Evolutionary conservation across 2,113 vertebrate genomes (phyloP), one percentile per base, ranked within the genome.

Genomic region (Galeopterus variegatus): DNA sequence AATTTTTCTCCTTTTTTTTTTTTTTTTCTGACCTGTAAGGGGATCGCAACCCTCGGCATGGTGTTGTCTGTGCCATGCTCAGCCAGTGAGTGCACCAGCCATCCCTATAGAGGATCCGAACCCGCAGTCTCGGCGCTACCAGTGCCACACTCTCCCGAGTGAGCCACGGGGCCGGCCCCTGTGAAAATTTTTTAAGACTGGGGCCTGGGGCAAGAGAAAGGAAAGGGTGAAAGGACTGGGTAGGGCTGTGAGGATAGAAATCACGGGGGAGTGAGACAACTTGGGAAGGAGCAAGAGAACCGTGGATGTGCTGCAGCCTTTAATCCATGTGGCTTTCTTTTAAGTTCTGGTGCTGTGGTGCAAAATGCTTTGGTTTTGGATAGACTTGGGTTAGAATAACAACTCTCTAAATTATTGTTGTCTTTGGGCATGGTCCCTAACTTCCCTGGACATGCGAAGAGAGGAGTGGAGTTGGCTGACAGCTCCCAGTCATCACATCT

Each of bases 231-330:
- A 28, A 52, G 81, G 41, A 21, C 8, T 41, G n/a, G 33, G 31
- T 36, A 23, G 11, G 50, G 2, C 4, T 12, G 72, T 45, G 33
- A 75, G 48, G 62, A 2, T 28, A n/a, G 15, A 92, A 19, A 54
- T 23, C 15, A 2, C 3, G 15, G 26, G 62, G 19, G 11, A 13
- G 5, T 73, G 58, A 21, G 33, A 50, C 64, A 1, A 3, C 0
- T 5, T 1, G n/a, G 52, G 1, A 4, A 45, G 21, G 3, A 15
- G 50, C 10, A 13, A 12, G 48, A 58, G 14, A 94, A 14, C 50
- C 65, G 41, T 41, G 36, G 31, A 83, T 45, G 13, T 3, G 0
- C 23, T 1, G 3, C 28, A 9, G 14, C 1, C 58, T 83, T 28
- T 41, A 17, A 15, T 26, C 15, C 17, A 10, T 6, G 4, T 65